Evolutionary conservation across 1,140 invertebrate genomes (phyloP), one percentile per base, ranked within the genome.

Genomic region (Muscidifurax raptorellus): DNA sequence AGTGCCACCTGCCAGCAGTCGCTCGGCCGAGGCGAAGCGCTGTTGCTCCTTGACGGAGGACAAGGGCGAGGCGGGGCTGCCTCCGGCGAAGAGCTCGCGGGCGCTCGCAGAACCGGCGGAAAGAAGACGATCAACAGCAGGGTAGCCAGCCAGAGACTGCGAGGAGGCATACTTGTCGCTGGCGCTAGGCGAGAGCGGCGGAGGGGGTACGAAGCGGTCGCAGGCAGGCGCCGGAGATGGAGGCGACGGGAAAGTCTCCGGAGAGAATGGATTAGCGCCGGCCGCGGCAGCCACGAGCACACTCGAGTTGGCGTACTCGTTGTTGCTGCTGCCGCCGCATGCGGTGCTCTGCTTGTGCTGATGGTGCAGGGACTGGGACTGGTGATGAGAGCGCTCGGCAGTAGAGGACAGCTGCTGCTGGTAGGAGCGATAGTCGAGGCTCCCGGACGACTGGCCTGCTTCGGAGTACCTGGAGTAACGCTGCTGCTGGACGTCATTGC

Each of bases 191-290:
- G 92, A 92, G 2, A 93, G 83, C 4, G 92, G 92, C 27, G 92
- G 92, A 59, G 92, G 92, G 32, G 92, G 92, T 22, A 93, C 90
- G 86, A 93, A 93, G 7, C 91, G 88, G 69, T 93, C 92, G 44
- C 91, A 91, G 13, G 90, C 89, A 9, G 92, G 92, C 18, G 92
- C 92, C 28, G 92, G 92, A 28, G 92, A 93, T 5, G 92, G 92
- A 44, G 92, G 92, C 22, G 92, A 93, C 22, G 92, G 92, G 83
- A 93, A 93, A 22, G 88, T 91, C 69, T 93, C 92, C 64, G 90
- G 80, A 30, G 89, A 90, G 85, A 93, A 92, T 13, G 90, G 84
- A 18, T 88, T 89, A 13, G 72, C n/a, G 15, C 59, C 28, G 32
- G 27, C 12, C 2, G 80, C n/a, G 7, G 59, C 47, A 3, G 80